Evolutionary conservation across 2,888 invertebrate species (phyloP), one percentile per base, ranked within the genome.

Genomic region (Rotaria magnacalcarata): DNA sequence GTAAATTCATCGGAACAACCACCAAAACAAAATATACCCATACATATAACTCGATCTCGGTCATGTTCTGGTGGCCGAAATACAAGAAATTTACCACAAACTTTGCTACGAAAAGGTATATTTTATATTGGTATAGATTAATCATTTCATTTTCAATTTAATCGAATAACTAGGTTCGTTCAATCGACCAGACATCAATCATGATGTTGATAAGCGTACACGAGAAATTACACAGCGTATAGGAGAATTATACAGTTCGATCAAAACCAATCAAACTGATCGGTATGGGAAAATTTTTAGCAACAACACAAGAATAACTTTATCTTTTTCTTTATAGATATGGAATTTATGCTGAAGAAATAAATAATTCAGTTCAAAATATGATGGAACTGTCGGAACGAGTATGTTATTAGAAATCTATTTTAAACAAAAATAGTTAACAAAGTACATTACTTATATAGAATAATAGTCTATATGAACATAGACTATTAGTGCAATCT

Each of bases 191-290:
- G 14, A n/a, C 0, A 34, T 34, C 34, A 34, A 34, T 2, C 34
- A 34, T 34, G 47, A 80, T 43, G 8, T 80, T 43, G 34, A 24
- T 47, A 47, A 47, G 47, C 43, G 24, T 24, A 47, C 80, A 47
- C 80, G 47, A 47, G 47, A 24, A 24, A 80, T 80, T 5, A 80
- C 80, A 8, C 16, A 47, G n/a, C 21, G 24, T n/a, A 24, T 80
- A 24, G 47, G 47, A 21, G 80, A 80, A 47, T 47, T 80, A n/a
- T 80, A 47, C 34, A 43, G 10, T 24, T n/a, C 47, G 4, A 80
- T 80, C 24, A 80, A 47, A 80, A 19, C 16, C 47, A 80, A 80
- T 47, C 80, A 80, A 80, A n/a, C 10, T 80, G 41, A 80, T 80
- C n/a, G 11, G 80, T 80, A 80, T 19, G 16, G 16, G 1, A 14